A percentile compares a stretch with the other conserved stretches of the same genome.
phyloP scores from a whole-genome alignment of 2,797 vertebrate species.

The Siniperca undulata region DNA sequence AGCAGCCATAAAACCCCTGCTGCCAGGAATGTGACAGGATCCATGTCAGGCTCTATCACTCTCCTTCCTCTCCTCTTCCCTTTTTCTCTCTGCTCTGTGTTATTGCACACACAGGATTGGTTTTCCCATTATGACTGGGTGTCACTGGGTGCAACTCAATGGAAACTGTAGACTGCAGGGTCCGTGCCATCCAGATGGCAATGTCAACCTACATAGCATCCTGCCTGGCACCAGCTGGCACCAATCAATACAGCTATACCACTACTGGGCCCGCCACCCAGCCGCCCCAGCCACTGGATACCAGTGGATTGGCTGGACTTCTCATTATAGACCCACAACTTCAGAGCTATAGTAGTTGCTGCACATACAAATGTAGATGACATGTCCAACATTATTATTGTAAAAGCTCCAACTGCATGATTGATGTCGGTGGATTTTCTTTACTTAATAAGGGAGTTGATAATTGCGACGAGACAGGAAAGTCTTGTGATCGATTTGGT shows the following conservation, averaged over 20 bases:
- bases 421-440: constrained; percentile 67
- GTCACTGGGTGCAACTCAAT: constrained; percentile 59
- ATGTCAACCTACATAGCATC: constrained; percentile 43
- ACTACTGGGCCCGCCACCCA: constrained; percentile 42
- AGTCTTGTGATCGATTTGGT: constrained; percentile 56
- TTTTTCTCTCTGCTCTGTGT: constrained; percentile 34
- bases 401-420: constrained; percentile 64
- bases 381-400: constrained; percentile 69
- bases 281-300: constrained; percentile 52
- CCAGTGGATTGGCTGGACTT: constrained; percentile 70
- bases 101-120: constrained; percentile 41
- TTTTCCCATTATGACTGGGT: constrained; percentile 67
- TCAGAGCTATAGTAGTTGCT: constrained; percentile 42
- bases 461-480: constrained; percentile 68
- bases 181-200: constrained; percentile 53
- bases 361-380: constrained; percentile 50
- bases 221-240: constrained; percentile 51
- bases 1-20: constrained; percentile 28
- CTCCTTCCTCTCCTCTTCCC: constrained; percentile 20
- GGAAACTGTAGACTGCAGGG: constrained; percentile 61
- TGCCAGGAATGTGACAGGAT: constrained; percentile 67
- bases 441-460: constrained; percentile 60
- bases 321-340: constrained; percentile 67
- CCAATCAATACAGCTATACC: constrained; percentile 62
- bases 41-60: constrained; percentile 47